Evolutionary conservation across 2,888 invertebrate species (phyloP), one percentile per base, ranked within the genome.

Genomic region (Pterostichus niger): DNA sequence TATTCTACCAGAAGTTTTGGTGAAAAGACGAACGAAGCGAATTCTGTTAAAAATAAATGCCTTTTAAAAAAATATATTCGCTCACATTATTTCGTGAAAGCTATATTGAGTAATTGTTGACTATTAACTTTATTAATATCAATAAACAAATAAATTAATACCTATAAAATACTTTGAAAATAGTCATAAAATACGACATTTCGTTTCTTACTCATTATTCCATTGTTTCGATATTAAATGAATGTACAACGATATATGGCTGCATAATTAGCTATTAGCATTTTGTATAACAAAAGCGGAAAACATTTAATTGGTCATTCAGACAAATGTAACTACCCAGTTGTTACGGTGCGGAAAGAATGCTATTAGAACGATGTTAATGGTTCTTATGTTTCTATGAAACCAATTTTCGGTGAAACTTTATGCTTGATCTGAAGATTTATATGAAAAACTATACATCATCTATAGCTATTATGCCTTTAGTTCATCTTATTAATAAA

Each of bases 251-350:
- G 9, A 31, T 31, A 31, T 59, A 64, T 64, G 64, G 64, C 6
- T 64, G 64, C 35, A 64, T 35, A 64, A 64, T 64, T 64, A 64
- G 64, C 33, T 64, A 64, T 64, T 64, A 35, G n/a, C n/a, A 31
- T 6, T 64, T 64, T 59, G 59, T 59, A 3, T n/a, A 64, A 64
- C 33, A 35, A 64, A 33, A 64, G 64, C 33, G 33, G 13, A 35
- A 64, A 64, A 59, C 35, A 64, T 13, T 33, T 64, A 64, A 64
- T 33, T 64, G 64, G 64, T 35, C 64, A 33, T 64, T 64, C n/a
- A 33, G 35, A 31, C 24, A n/a, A 13, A 64, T 35, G 31, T 64
- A 64, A 64, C 64, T 64, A 35, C 64, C 31, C 40, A 31, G 13
- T 64, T 31, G 35, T 64, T 64, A 64, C 11, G 35, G 13, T 11